A percentile compares a stretch with the other conserved stretches of the same genome.
These are phyloP conservation scores for Channa striata DNA, from an alignment of 2,797 vertebrate species.

Conservation along the genomic window DNA sequence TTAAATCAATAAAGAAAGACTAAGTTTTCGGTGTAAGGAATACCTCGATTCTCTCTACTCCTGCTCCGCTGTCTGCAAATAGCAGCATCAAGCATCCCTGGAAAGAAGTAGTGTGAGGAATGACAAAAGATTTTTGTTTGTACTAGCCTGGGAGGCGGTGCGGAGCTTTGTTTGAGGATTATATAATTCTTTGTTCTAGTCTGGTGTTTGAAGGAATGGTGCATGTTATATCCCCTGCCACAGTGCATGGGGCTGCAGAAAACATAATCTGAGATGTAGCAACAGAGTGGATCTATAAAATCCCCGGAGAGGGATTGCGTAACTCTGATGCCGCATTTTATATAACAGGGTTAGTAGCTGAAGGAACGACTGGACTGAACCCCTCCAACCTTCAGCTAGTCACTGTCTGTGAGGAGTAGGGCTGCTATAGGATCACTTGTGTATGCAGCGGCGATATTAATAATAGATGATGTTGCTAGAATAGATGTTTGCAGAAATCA, in stretches of 20 bases:
- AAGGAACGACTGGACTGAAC: constrained; percentile 60
- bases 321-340: constrained; percentile 81
- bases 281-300: constrained; percentile 75
- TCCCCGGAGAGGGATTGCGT: constrained; percentile 80
- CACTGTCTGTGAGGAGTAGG: constrained; percentile 29
- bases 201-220: constrained; percentile 50
- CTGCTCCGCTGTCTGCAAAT: constrained; percentile 30
- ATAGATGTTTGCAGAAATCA: constrained; percentile 45
- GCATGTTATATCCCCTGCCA: constrained; percentile 53
- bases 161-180: constrained; percentile 62
- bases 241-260: constrained; percentile 64
- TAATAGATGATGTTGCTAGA: constrained; percentile 66
- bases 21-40: neutral
- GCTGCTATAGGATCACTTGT: constrained; percentile 40
- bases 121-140: constrained; percentile 54
- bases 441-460: constrained; percentile 51
- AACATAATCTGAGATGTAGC: constrained; percentile 80
- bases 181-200: constrained; percentile 69
- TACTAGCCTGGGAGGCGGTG: constrained; percentile 9
- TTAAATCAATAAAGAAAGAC: neutral
- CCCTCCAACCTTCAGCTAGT: constrained; percentile 56
- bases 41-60: neutral
- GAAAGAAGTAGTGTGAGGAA: constrained; percentile 46
- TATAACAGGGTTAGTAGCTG: constrained; percentile 76
- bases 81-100: constrained; percentile 49